A percentile compares a stretch with the other conserved stretches of the same genome.
These are phyloP conservation scores for Andricus grossulariae DNA, from an alignment of 1,140 invertebrate species.

Conservation along the genomic window DNA sequence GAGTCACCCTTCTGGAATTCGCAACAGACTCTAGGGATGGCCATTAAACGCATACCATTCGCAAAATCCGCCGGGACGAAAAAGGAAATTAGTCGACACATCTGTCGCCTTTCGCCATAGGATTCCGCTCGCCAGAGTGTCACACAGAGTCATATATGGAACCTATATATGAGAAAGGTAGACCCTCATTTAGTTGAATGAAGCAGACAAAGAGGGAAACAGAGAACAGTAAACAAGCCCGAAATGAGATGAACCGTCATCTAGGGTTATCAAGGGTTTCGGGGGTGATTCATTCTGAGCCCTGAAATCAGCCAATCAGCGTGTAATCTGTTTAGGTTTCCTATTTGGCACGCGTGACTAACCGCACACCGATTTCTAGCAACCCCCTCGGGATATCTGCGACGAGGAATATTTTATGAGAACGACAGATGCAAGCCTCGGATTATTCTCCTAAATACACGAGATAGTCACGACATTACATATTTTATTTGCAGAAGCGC, in stretches of 20 bases:
- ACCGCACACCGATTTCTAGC: slow-evolving; percentile 57
- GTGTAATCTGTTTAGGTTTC: slow-evolving; percentile 71
- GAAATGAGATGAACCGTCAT: slow-evolving; percentile 1
- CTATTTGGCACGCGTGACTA: slow-evolving; percentile 65
- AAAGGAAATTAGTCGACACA: slow-evolving; percentile 60
- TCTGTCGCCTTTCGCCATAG: slow-evolving; percentile 53
- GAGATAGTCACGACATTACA: slow-evolving; percentile 47
- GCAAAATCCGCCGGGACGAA: slow-evolving; percentile 19
- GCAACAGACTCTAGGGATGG: slow-evolving; percentile 38
- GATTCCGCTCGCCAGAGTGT: neutral
- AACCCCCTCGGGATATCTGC: slow-evolving; percentile 40
- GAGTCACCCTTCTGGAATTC: slow-evolving; percentile 50
- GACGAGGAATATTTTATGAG: slow-evolving; percentile 65
- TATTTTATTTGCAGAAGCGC: slow-evolving; percentile 55
- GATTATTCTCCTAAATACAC: slow-evolving; percentile 63
- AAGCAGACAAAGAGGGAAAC: slow-evolving; percentile 28
- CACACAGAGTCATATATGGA: slow-evolving; percentile 31
- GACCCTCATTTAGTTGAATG: slow-evolving; percentile 29
- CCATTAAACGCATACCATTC: slow-evolving; percentile 62
- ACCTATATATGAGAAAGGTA: slow-evolving; percentile 25
- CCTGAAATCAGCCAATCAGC: slow-evolving; percentile 59
- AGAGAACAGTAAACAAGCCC: slow-evolving; percentile 20
- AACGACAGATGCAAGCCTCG: slow-evolving; percentile 62
- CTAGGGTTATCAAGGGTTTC: neutral
- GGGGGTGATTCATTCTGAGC: slow-evolving; percentile 1